Evolutionary conservation across 2,888 invertebrate species (phyloP).

Genomic region (Gari tellinella): DNA sequence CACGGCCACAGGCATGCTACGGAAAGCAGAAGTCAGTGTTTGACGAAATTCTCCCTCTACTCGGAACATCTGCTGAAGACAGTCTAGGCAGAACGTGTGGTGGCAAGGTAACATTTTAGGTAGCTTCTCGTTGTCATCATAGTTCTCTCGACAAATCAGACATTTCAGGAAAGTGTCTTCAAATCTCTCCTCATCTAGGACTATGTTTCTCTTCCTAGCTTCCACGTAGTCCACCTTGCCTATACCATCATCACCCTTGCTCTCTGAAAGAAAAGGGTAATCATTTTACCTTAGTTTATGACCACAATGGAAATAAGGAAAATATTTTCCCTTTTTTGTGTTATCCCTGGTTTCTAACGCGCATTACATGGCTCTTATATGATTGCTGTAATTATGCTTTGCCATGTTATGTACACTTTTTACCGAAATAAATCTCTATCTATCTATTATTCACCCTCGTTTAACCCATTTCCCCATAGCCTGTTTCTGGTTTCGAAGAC

Average conservation of each 20-base stretch:
- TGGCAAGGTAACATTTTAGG: slow-evolving; percentile 84
- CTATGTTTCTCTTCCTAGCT: slow-evolving; percentile 70
- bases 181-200: slow-evolving; percentile 79
- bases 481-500: too few species aligned
- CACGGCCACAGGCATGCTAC: slow-evolving; percentile 78
- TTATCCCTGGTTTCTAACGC: too few species aligned
- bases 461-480: too few species aligned
- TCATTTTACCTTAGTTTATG: too few species aligned
- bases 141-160: slow-evolving; percentile 82
- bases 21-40: slow-evolving; percentile 76
- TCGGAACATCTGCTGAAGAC: slow-evolving; percentile 81
- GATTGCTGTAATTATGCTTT: too few species aligned
- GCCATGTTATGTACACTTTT: too few species aligned
- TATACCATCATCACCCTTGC: slow-evolving; percentile 12
- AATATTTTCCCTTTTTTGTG: too few species aligned
- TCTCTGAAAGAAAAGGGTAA: slow-evolving; percentile 28
- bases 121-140: slow-evolving; percentile 81
- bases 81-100: slow-evolving; percentile 83
- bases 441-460: too few species aligned
- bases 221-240: slow-evolving; percentile 22
- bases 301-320: too few species aligned
- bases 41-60: slow-evolving; percentile 80
- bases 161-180: slow-evolving; percentile 82
- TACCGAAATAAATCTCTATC: too few species aligned
- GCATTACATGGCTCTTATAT: too few species aligned